Percentiles rank a stretch among this genome's conserved stretches.
phyloP scores from a whole-genome alignment of 2,113 vertebrate species.

The Tretioscincus oriximinensis region DNA sequence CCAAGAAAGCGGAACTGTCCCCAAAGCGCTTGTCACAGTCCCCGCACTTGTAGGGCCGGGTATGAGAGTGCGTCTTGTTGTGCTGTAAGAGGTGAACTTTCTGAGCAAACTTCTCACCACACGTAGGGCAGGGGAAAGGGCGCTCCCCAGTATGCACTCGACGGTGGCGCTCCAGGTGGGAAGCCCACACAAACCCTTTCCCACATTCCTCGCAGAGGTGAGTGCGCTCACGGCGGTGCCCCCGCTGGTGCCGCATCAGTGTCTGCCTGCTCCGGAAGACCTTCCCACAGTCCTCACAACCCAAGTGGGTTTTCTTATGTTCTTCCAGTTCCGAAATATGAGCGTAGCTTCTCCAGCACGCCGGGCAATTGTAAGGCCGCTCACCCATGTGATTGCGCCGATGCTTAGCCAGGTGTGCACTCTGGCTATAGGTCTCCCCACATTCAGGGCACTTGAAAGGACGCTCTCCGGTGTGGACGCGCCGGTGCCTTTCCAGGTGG shows the following conservation, averaged over 20 bases:
- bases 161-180: slow-evolving; percentile 68
- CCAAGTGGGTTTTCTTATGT: slow-evolving; percentile 59
- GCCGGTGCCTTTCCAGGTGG: slow-evolving; percentile 52
- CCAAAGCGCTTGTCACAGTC: slow-evolving; percentile 67
- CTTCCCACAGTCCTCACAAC: slow-evolving; percentile 38
- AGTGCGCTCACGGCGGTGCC: slow-evolving; percentile 39
- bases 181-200: slow-evolving; percentile 69
- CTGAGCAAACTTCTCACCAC: slow-evolving; percentile 50
- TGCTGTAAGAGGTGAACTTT: slow-evolving; percentile 65
- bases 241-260: slow-evolving; percentile 29
- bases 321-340: slow-evolving; percentile 66
- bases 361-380: slow-evolving; percentile 61
- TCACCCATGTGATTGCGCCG: slow-evolving; percentile 42
- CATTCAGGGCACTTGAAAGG: slow-evolving; percentile 52
- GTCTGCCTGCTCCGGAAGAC: not conserved
- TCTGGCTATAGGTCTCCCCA: slow-evolving; percentile 52
- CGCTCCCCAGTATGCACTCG: slow-evolving; percentile 64
- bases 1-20: slow-evolving; percentile 65
- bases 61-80: slow-evolving; percentile 65
- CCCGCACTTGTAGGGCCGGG: slow-evolving; percentile 63
- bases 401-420: slow-evolving; percentile 37
- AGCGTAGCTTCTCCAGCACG: slow-evolving; percentile 65
- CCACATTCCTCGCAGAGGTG: slow-evolving; percentile 70
- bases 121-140: slow-evolving; percentile 64
- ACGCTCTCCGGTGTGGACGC: slow-evolving; percentile 49